These are phyloP conservation scores for Coptodon bakossiorum DNA, from an alignment of 2,113 vertebrate genomes.

Conservation along the genomic window DNA sequence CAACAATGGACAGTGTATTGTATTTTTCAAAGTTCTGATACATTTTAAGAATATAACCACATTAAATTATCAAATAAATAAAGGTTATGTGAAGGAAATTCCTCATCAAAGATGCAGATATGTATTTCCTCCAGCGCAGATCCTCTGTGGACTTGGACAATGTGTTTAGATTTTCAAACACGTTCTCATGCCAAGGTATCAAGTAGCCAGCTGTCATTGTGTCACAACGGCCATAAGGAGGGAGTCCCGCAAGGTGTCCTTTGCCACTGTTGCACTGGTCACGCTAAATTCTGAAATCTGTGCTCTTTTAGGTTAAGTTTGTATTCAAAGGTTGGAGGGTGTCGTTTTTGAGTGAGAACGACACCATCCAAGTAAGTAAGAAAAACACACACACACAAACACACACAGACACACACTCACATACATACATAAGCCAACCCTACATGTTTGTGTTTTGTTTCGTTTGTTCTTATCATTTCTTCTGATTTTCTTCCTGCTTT, in stretches of 20 bases:
- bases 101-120: neutral
- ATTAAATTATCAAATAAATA: neutral
- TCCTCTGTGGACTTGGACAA: neutral
- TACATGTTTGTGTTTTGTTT: neutral
- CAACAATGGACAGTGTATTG: neutral
- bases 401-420: neutral
- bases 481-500: neutral
- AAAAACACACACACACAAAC: neutral
- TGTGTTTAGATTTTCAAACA: neutral
- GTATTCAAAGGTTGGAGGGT: neutral
- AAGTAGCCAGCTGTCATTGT: neutral
- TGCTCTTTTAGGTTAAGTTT: neutral
- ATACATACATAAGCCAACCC: neutral
- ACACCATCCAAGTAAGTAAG: neutral
- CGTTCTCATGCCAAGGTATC: neutral
- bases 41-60: neutral
- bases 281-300: neutral
- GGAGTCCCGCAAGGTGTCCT: neutral
- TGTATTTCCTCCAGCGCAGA: neutral
- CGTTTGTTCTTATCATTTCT: neutral
- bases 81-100: neutral
- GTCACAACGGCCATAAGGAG: neutral
- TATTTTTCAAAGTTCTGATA: neutral
- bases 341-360: neutral
- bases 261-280: neutral